Base-by-base conservation (phyloP, 2,113 vertebrate genomes). In the Glaucomys volans region DNA sequence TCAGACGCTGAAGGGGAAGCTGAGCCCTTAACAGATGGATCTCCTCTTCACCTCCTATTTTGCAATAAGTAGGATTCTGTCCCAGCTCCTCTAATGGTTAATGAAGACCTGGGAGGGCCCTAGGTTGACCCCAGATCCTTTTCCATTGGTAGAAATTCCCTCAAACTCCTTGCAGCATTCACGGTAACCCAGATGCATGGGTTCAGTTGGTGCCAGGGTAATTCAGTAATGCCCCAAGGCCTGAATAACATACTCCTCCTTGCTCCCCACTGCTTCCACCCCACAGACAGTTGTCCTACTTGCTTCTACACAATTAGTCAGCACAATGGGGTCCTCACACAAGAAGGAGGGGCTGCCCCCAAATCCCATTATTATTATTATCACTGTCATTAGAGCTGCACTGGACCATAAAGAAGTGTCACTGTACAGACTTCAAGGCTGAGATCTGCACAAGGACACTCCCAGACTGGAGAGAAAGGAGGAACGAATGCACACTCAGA, bases 231-330 rank as follows among this genome's bases (percentile, higher is more conserved):
- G 87, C 83, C 96, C 82, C 1, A 8, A 87, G 90, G 93, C 83
- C 89, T 0, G 0, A 82, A 47, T 5, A 52, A 44, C 91, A 87
- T 12, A 44, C 16, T 95, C 72, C 87, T 84, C 91, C 67, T 7
- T 17, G 79, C 91, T 95, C 40, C 97, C 95, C 79, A 40, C 91
- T 62, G 79, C 76, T 69, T 84, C 89, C 74, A 91, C 72, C 93
- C 94, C 91, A 94, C 94, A 94, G 97, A 93, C 75, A 94, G 64
- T 92, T 95, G 96, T 77, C 95, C 97, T 95, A 94, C 89, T 96
- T 96, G 95, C 89, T 89, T 91, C 69, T 72, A 80, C 71, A 95
- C 82, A 96, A 93, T 97, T 90, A 97, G 94, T 81, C 0, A 0
- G 93, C 96, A 91, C 94, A 96, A 96, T 96, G 91, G 94, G 96